phyloP scores from a whole-genome alignment of 2,888 invertebrate species.

The Marasmarcha lunaedactyla region DNA sequence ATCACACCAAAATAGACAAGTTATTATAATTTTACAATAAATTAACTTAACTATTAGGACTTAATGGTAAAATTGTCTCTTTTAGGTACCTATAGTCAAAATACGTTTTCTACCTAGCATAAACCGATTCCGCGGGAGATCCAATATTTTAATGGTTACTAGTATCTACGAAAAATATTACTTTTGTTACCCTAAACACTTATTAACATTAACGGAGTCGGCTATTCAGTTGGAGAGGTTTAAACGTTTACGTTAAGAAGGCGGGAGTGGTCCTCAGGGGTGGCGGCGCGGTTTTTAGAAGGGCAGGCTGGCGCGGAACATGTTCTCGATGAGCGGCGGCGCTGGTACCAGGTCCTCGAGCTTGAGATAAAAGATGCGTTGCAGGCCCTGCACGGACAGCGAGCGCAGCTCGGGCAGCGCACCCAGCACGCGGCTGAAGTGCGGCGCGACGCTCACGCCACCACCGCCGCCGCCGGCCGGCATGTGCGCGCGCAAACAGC shows the following conservation, averaged over 20 bases:
- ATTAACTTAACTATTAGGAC: constrained; percentile 50
- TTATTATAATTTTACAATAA: constrained; percentile 50
- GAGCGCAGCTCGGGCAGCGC: constrained; percentile 94
- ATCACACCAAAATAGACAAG: constrained; percentile 57
- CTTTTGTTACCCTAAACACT: constrained; percentile 42
- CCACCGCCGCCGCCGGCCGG: constrained; percentile 87
- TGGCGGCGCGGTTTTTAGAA: constrained; percentile 71
- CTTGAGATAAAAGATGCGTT: constrained; percentile 94
- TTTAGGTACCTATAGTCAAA: constrained; percentile 20
- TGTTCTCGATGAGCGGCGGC: constrained; percentile 93
- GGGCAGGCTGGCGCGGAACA: constrained; percentile 95
- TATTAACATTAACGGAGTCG: constrained; percentile 63
- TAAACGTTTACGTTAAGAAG: constrained; percentile 47
- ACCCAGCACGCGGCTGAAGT: constrained; percentile 92
- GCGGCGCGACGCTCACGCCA: constrained; percentile 91
- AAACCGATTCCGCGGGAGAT: constrained; percentile 64
- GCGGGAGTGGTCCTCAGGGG: constrained; percentile 56
- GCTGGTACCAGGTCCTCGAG: constrained; percentile 92
- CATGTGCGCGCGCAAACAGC: constrained; percentile 95
- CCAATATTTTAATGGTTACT: constrained; percentile 50
- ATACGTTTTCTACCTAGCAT: constrained; percentile 32
- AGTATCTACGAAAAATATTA: constrained; percentile 59
- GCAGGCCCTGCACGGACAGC: constrained; percentile 92
- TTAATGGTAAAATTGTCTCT: constrained; percentile 44
- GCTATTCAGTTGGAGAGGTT: constrained; percentile 37